These are phyloP conservation scores for Schizaphis graminum DNA, from an alignment of 2,888 invertebrate genomes.

Conservation along the genomic window DNA sequence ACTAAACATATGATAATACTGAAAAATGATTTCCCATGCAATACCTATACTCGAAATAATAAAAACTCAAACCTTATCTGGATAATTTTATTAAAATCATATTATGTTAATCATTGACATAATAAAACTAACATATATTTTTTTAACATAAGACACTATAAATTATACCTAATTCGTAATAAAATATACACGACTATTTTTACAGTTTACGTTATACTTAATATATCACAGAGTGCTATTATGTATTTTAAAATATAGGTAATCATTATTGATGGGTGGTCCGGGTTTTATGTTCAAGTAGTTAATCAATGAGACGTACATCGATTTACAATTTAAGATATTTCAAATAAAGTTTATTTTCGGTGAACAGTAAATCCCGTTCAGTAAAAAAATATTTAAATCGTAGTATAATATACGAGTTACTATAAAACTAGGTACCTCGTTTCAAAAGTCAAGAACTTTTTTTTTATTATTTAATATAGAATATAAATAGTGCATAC, in stretches of 20 bases:
- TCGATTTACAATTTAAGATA: constrained; percentile 16
- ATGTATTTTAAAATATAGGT: neutral
- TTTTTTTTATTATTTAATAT: neutral
- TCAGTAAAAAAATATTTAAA: neutral
- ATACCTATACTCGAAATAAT: neutral
- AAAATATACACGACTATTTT: neutral
- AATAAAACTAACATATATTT: neutral
- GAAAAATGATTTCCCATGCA: constrained; percentile 12
- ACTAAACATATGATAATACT: neutral
- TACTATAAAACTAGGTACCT: neutral
- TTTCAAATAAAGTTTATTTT: neutral
- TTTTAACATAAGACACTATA: neutral
- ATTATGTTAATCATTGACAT: neutral
- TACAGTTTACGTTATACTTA: neutral
- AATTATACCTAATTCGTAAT: neutral
- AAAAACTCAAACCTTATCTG: neutral
- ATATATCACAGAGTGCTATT: neutral
- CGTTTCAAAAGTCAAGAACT: neutral
- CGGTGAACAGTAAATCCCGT: neutral
- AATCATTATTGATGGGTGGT: constrained; percentile 34
- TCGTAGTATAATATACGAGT: neutral
- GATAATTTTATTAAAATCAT: neutral
- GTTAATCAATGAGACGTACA: neutral
- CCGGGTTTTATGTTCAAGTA: neutral
- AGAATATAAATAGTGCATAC: neutral